Evolutionary conservation across 2,797 vertebrate species (phyloP), one percentile per base, ranked within the genome.

Genomic region (Aphelocoma californica): DNA sequence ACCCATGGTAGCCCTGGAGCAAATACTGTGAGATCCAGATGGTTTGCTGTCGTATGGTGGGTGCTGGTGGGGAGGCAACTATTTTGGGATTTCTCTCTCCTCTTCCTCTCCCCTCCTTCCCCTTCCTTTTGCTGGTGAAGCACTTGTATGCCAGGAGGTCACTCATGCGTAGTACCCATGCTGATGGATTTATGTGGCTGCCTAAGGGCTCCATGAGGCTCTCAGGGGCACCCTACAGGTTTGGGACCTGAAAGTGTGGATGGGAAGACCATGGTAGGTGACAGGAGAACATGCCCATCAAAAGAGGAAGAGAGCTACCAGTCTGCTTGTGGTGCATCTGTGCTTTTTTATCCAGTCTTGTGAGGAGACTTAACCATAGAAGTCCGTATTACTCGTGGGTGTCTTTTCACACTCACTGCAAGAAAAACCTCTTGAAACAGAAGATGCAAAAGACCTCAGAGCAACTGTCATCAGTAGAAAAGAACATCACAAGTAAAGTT

Each of bases 1-100:
- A 58, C 14, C 20, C 66, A 5, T 0, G 7, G 60, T 1, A 36
- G 13, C 51, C 53, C 6, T 1, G 5, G 44, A 65, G 64, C 34
- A 81, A 69, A n/a, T 12, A 2, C 4, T 7, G 8, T 2, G 2
- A 25, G 62, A 16, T 6, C 54, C 10, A 23, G 9, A 40, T 25
- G 31, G 2, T 29, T 51, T 51, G 60, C 54, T 50, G 21, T 4
- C 16, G 1, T 8, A 6, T 2, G 40, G n/a, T 36, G 56, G n/a
- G 17, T 57, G 48, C 51, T 70, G 79, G 2, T 20, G 38, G 36
- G 54, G 11, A 90, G 31, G 14, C 18, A 67, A n/a, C 24, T 32
- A 3, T 6, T 53, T 12, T 5, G 15, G 25, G 13, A 6, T 2
- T 19, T 70, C 47, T 38, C 70, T 12, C 38, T 77, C 20, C 32